phyloP scores from a whole-genome alignment of 2,113 vertebrate genomes.

The Brienomyrus brachyistius region DNA sequence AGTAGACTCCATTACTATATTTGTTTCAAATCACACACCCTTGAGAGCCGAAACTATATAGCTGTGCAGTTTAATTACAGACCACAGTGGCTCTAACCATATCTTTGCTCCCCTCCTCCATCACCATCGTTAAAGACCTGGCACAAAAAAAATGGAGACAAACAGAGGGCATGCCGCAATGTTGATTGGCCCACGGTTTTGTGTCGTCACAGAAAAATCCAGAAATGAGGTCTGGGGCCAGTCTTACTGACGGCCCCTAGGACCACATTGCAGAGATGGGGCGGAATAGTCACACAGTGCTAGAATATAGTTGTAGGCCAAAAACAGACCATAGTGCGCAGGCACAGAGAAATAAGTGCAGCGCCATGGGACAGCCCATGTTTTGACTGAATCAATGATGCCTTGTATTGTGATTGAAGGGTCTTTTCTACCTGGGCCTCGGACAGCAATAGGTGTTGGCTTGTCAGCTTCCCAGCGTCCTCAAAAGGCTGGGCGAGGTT shows the following conservation, averaged over 20 bases:
- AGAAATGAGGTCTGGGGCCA: not conserved
- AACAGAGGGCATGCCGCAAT: not conserved
- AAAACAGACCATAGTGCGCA: not conserved
- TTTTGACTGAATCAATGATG: not conserved
- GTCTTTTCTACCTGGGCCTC: not conserved
- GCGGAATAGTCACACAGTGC: not conserved
- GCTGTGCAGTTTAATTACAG: constrained; percentile 58
- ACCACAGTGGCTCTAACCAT: constrained; percentile 49
- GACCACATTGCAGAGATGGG: not conserved
- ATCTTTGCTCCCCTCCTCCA: constrained; percentile 52
- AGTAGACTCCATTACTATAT: constrained; percentile 59
- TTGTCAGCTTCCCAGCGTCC: constrained; percentile 31
- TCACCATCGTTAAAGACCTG: not conserved
- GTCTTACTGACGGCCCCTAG: not conserved
- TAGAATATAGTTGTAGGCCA: constrained; percentile 6
- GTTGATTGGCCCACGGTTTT: not conserved
- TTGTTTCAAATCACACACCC: constrained; percentile 58
- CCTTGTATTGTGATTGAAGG: not conserved
- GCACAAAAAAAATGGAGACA: not conserved
- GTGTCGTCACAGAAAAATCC: not conserved
- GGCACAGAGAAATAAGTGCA: not conserved
- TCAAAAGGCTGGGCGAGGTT: constrained; percentile 35
- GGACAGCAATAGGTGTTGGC: not conserved
- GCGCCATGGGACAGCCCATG: not conserved
- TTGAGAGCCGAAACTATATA: constrained; percentile 50